Conservation (phyloP, 2,888 invertebrate species). For the Lasioglossum calceatum region DNA sequence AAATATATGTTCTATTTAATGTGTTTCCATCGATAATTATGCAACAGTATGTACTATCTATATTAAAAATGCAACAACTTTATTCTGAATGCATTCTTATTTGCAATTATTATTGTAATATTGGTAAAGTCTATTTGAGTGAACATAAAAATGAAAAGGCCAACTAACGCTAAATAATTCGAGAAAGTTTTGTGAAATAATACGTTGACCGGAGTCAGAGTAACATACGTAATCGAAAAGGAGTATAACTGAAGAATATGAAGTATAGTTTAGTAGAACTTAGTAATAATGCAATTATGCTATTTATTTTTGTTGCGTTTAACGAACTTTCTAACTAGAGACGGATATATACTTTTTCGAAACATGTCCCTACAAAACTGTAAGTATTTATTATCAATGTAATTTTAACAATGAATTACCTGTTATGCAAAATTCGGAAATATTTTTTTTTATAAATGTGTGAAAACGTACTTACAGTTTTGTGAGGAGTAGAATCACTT, state of each 20-base stretch:
- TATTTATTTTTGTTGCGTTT: neutral
- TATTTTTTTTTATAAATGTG: neutral
- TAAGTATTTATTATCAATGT: slow-evolving; percentile 21
- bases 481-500: slow-evolving; percentile 36
- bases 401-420: neutral
- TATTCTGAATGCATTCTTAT: slow-evolving; percentile 18
- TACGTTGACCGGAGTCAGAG: neutral
- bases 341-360: neutral
- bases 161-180: neutral
- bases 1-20: slow-evolving; percentile 15
- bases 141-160: neutral
- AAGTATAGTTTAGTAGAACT: slow-evolving; percentile 26
- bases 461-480: slow-evolving; percentile 34
- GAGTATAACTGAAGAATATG: slow-evolving; percentile 14
- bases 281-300: slow-evolving; percentile 32
- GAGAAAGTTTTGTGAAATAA: neutral
- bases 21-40: neutral
- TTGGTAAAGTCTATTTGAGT: neutral
- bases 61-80: neutral
- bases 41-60: neutral
- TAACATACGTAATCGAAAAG: neutral
- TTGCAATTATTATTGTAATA: neutral
- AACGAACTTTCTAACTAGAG: slow-evolving; percentile 10
- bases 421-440: neutral
- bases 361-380: slow-evolving; percentile 43